Base-by-base conservation (phyloP, 2,888 invertebrate genomes). In the Pandemis corylana region DNA sequence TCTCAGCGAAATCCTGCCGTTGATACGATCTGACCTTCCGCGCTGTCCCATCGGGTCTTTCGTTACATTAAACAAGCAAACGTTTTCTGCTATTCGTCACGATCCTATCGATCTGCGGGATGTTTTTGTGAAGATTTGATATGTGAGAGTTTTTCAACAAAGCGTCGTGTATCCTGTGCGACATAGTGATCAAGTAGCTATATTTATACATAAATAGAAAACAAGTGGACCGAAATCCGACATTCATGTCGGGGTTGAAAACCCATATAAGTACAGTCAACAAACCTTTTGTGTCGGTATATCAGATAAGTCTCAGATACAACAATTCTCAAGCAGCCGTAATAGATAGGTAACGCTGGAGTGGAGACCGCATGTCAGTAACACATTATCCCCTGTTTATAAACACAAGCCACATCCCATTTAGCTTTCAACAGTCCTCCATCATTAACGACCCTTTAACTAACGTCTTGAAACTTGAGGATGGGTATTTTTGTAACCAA, bases 371-470 rank as follows among this genome's bases (percentile, higher is more conserved):
- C 63, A 64, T 46, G 61, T 53, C 70, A 63, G 59, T 70, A 65
- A 56, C 66, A 59, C 73, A 44, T 69, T 73, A 68, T 13, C 56
- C 64, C n/a, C 12, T 68, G 71, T 75, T 72, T 75, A 77, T 79
- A 79, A 78, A 80, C 76, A 72, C 76, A 72, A 78, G 75, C 53
- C 68, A 62, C 71, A 71, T 76, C 76, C 72, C 79, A 78, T 81
- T 80, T 74, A 77, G 67, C 78, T 78, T 73, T 84, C 80, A 80
- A 68, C 80, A 77, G 72, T 69, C 46, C 68, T 64, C 64, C 76
- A 66, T 77, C 80, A 82, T 83, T 76, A 80, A 68, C 56, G 64
- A 49, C 75, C 77, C 77, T 78, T 70, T 78, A 77, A 76, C 71
- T 71, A 82, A 79, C 78, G 82, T 76, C 70, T 72, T 68, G 56